These are phyloP conservation scores for Rhinogobio ventralis DNA, from an alignment of 2,797 vertebrate species.

Conservation along the genomic window DNA sequence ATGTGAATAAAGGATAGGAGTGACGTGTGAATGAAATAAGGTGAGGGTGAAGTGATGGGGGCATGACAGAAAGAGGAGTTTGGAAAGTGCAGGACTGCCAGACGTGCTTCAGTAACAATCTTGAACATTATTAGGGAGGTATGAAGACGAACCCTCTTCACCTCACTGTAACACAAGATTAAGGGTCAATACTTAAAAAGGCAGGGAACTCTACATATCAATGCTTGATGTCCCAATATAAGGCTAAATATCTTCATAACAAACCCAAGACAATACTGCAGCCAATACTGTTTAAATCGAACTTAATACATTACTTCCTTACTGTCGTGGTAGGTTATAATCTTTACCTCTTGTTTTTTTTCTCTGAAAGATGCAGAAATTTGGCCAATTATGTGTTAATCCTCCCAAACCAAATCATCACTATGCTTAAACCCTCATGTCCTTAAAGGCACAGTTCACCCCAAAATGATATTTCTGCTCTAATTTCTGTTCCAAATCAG, in stretches of 20 bases:
- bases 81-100: constrained; percentile 36
- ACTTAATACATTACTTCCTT: constrained; percentile 33
- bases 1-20: constrained; percentile 58
- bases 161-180: constrained; percentile 23
- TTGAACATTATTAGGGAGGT: constrained; percentile 30
- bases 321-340: constrained; percentile 22
- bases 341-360: not conserved
- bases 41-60: not conserved
- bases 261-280: constrained; percentile 42
- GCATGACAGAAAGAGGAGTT: not conserved
- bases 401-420: not conserved
- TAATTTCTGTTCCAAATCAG: not conserved
- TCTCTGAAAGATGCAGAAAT: not conserved
- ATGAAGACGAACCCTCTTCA: constrained; percentile 31
- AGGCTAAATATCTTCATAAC: constrained; percentile 34
- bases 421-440: not conserved
- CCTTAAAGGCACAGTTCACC: not conserved
- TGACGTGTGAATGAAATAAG: constrained; percentile 37
- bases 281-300: constrained; percentile 37
- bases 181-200: constrained; percentile 47
- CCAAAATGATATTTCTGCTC: not conserved
- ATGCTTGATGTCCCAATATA: constrained; percentile 38
- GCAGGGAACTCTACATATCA: constrained; percentile 36
- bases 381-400: not conserved
- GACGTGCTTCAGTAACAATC: constrained; percentile 41